Evolutionary conservation across 2,797 vertebrate species (phyloP), one percentile per base, ranked within the genome.

Genomic region (Phylloscopus collybita): DNA sequence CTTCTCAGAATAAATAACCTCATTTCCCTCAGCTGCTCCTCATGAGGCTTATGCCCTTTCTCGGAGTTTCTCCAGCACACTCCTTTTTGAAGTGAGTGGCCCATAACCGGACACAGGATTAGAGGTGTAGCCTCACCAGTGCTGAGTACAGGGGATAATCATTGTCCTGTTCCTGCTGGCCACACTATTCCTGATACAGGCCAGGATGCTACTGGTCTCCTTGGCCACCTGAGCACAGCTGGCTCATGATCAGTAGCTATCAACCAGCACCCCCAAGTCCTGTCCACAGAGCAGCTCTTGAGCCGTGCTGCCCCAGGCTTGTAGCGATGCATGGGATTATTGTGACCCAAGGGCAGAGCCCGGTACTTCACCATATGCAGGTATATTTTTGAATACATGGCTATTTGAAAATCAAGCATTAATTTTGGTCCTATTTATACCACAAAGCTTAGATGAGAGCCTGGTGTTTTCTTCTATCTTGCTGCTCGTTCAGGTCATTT

Each of bases 101-200:
- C 10, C 16, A 29, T 7, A 60, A 54, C 22, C 0, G 0, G 21
- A 42, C 16, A 7, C 11, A 42, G 34, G 11, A 47, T 36, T 53
- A 3, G 13, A 60, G 34, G 22, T 42, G 34, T 14, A 19, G 26
- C 26, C 30, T 79, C 73, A 47, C 21, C 2, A 2, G 15, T 47
- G 25, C 9, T 0, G 1, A 32, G 21, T 26, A 27, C 38, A 34
- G 30, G 7, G 21, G 1, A 40, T 1, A 1, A 57, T 42, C 36
- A 5, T 3, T 27, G 26, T 8, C 15, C 32, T 64, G 12, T 0
- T 64, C 45, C 6, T 53, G 21, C 45, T 72, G 59, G 18, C 30
- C 60, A 42, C 21, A 32, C 5, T 23, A 8, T 32, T 60, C 2
- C 45, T 29, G 13, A 23, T 36, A 2, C 25, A 47, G 29, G 9